A percentile compares a stretch with the other conserved stretches of the same genome.
phyloP scores from a whole-genome alignment of 2,113 vertebrate genomes.

The Carettochelys insculpta region DNA sequence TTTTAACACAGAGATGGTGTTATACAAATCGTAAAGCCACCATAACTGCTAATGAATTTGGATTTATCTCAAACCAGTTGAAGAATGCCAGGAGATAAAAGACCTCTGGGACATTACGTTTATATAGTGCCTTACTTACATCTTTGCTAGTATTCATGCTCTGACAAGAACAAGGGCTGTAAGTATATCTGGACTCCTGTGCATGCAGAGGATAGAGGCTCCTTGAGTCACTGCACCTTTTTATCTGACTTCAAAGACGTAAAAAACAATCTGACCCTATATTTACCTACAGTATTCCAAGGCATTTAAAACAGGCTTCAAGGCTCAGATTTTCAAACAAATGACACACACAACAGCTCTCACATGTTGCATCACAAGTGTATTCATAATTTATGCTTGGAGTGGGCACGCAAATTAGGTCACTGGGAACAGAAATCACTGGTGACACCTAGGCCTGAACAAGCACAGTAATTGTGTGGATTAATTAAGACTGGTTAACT shows the following conservation, averaged over 20 bases:
- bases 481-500: conserved; percentile 16
- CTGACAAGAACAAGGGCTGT: fast-evolving
- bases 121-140: neutral
- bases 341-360: neutral
- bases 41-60: neutral
- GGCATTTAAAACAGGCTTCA: neutral
- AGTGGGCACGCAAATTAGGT: neutral
- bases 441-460: neutral
- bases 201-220: neutral
- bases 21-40: neutral
- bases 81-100: neutral
- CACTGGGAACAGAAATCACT: neutral
- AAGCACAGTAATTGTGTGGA: neutral
- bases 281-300: neutral
- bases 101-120: neutral
- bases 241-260: neutral
- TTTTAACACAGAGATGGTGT: neutral
- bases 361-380: neutral
- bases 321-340: neutral
- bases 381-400: neutral
- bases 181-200: neutral
- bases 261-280: neutral
- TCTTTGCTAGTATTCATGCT: neutral
- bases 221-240: neutral
- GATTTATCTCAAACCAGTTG: neutral